Percentiles rank a stretch among this genome's conserved stretches.
Evolutionary conservation across 2,888 invertebrate species (phyloP).

Genomic region (Schizaphis graminum): DNA sequence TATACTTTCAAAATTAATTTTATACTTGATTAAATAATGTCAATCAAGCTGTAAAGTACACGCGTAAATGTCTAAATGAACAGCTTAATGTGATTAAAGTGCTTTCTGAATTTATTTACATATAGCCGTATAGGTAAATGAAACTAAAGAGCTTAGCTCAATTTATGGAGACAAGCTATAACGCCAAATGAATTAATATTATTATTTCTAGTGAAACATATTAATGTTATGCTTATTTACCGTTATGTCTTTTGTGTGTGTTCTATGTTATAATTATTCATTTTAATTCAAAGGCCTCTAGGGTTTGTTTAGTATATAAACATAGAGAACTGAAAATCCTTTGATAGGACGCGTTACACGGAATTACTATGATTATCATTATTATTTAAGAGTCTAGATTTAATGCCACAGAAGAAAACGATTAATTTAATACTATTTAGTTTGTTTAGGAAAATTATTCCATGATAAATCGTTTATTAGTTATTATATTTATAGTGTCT

Average conservation of each 20-base stretch:
- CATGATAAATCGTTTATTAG: slow-evolving; percentile 22
- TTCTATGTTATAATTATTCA: slow-evolving; percentile 36
- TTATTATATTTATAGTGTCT: slow-evolving; percentile 6
- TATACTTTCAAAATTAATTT: slow-evolving; percentile 1
- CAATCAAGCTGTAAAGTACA: slow-evolving; percentile 33
- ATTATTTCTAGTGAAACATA: slow-evolving; percentile 46
- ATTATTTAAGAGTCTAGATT: slow-evolving; percentile 40
- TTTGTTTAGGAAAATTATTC: not conserved
- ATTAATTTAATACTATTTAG: slow-evolving; percentile 39
- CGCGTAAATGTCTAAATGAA: not conserved
- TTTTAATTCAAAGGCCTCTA: slow-evolving; percentile 47
- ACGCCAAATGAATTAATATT: slow-evolving; percentile 47
- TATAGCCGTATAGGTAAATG: not conserved
- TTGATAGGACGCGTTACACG: slow-evolving; percentile 37
- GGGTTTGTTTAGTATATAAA: slow-evolving; percentile 27
- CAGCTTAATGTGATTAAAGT: slow-evolving; percentile 31
- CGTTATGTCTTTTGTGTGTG: slow-evolving; percentile 41
- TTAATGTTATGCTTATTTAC: slow-evolving; percentile 40
- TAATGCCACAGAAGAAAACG: slow-evolving; percentile 28
- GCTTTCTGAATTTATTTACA: not conserved
- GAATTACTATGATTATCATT: slow-evolving; percentile 24
- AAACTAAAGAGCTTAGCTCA: slow-evolving; percentile 34
- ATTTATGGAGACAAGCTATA: slow-evolving; percentile 48
- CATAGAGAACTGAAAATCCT: slow-evolving; percentile 37
- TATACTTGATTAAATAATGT: slow-evolving; percentile 50